Base-by-base conservation (phyloP, 2,797 vertebrate genomes). In the Microhierax caerulescens region DNA sequence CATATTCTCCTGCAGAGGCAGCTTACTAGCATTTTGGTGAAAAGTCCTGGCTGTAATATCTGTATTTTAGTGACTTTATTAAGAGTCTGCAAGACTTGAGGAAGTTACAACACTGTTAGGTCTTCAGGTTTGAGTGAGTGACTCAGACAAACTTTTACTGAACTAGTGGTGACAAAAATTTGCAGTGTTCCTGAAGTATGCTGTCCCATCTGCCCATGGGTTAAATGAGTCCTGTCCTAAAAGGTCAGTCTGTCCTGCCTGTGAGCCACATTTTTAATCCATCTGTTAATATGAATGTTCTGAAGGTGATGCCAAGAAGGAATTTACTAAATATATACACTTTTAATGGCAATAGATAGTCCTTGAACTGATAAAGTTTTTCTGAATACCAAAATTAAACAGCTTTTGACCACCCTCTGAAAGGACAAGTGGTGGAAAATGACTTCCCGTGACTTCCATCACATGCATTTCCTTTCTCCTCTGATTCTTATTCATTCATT, bases 161-260 rank as follows among this genome's bases (percentile, higher is more conserved):
- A 73, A 7, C 21, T 69, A 56, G 15, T 78, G 54, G 34, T 82
- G 57, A 23, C 45, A 72, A 57, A 72, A 81, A 63, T 47, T 36
- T 70, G 53, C 61, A 30, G 22, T 24, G 20, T 72, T 87, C n/a
- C 50, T 69, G 7, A 72, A 79, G 45, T 41, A 23, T 72, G 10
- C 63, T 84, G 43, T 64, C 88, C 74, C n/a, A 32, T 90, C 76
- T 95, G 85, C 74, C 34, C 0, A 1, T 48, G 54, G 37, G 23
- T 86, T 69, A 85, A 73, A 82, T 73, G 88, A 93, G 48, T 73
- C 21, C 43, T 94, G 70, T 74, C 67, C 48, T 91, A 70, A 50
- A 95, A 95, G 85, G 92, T 96, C 92, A 90, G 59, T 77, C 70
- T 76, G 88, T 84, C 90, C 83, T 97, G 75, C 79, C 67, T 84